phyloP scores from a whole-genome alignment of 2,797 vertebrate genomes.

The Acipenser oxyrinchus region DNA sequence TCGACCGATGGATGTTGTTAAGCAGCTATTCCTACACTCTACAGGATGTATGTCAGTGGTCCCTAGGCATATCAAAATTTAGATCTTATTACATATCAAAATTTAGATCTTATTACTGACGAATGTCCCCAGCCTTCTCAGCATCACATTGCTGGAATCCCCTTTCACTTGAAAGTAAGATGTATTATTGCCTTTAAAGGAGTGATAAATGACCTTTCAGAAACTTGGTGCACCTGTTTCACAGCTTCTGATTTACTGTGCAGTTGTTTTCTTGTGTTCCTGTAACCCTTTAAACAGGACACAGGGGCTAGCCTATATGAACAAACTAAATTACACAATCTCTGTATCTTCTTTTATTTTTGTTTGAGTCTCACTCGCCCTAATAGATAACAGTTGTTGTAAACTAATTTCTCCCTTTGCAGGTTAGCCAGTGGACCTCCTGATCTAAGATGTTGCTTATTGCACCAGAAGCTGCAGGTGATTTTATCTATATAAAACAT shows the following conservation, averaged over 20 bases:
- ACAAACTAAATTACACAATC: background rate
- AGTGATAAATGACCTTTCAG: conserved; percentile 1
- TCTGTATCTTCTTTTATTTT: background rate
- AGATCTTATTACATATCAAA: too few species aligned
- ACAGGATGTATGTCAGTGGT: too few species aligned
- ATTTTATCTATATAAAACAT: background rate
- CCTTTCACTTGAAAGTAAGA: background rate
- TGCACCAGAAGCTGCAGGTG: conserved; percentile 97
- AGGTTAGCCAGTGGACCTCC: conserved; percentile 79
- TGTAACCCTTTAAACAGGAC: background rate
- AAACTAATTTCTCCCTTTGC: conserved; percentile 19
- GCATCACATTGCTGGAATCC: too few species aligned
- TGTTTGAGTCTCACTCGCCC: background rate
- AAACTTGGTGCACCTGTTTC: background rate
- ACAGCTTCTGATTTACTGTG: conserved; percentile 1
- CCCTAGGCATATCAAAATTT: too few species aligned
- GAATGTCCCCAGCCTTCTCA: too few species aligned
- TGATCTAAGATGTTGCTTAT: conserved; percentile 89
- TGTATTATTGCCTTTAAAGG: background rate
- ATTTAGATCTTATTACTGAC: too few species aligned
- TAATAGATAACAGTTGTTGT: background rate
- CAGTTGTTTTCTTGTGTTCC: background rate
- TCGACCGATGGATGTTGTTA: too few species aligned
- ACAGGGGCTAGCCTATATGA: background rate
- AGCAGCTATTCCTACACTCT: too few species aligned